phyloP scores from a whole-genome alignment of 2,888 invertebrate genomes.

The Pyralis farinalis region DNA sequence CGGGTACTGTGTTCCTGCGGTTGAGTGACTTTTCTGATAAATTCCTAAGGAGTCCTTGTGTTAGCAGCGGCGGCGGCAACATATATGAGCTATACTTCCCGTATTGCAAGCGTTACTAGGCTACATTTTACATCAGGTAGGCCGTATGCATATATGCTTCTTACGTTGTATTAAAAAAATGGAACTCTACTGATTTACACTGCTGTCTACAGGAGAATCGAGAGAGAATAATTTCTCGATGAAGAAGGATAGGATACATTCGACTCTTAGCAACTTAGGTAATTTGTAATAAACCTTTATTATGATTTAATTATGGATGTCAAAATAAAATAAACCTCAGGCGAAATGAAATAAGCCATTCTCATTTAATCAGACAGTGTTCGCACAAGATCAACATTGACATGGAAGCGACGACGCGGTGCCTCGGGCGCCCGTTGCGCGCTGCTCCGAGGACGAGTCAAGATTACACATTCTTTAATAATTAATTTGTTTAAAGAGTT shows the following conservation, averaged over 20 bases:
- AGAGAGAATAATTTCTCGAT: neutral
- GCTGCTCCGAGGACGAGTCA: slow-evolving; percentile 33
- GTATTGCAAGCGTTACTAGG: too few species aligned
- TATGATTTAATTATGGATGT: slow-evolving; percentile 60
- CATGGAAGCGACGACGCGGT: slow-evolving; percentile 36
- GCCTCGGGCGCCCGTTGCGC: slow-evolving; percentile 29
- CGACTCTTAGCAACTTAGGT: slow-evolving; percentile 13
- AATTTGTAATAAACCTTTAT: slow-evolving; percentile 28
- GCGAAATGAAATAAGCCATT: slow-evolving; percentile 37
- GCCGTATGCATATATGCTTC: too few species aligned
- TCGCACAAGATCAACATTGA: slow-evolving; percentile 58
- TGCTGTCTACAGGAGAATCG: too few species aligned
- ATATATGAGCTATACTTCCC: too few species aligned
- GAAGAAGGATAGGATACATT: slow-evolving; percentile 16
- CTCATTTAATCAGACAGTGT: slow-evolving; percentile 56
- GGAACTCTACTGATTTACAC: too few species aligned
- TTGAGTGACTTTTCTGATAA: too few species aligned
- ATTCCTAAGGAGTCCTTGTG: too few species aligned
- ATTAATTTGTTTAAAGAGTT: slow-evolving; percentile 76
- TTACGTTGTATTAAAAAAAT: too few species aligned
- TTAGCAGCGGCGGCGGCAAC: too few species aligned
- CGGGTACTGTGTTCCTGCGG: too few species aligned
- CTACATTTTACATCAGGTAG: too few species aligned
- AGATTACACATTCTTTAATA: slow-evolving; percentile 66
- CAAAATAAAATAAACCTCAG: slow-evolving; percentile 46